Percentiles rank a stretch among this genome's conserved stretches.
These are phyloP conservation scores for Morus bassanus DNA, from an alignment of 2,797 vertebrate genomes.

Conservation along the genomic window DNA sequence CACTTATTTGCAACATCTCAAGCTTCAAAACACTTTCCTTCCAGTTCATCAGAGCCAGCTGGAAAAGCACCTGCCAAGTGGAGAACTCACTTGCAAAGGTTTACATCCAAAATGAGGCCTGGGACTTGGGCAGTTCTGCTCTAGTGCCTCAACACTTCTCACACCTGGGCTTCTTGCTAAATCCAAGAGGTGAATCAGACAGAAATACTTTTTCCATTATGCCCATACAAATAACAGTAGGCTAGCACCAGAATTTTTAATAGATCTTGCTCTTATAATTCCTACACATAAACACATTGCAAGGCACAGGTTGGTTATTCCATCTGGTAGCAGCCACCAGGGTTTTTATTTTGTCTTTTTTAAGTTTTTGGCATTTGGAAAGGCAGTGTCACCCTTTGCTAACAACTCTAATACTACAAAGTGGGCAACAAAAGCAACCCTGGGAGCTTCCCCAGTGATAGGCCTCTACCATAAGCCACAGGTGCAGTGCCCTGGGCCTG, in stretches of 20 bases:
- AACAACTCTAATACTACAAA: neutral
- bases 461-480: neutral
- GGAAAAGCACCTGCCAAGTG: neutral
- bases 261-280: neutral
- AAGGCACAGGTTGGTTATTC: neutral
- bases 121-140: neutral
- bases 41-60: slow-evolving; percentile 4
- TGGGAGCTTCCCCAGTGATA: neutral
- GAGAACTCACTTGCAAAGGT: neutral
- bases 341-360: neutral
- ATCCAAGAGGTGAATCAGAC: neutral
- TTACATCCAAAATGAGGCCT: neutral
- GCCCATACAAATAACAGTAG: neutral
- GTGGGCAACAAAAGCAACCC: neutral
- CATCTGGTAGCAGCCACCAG: neutral
- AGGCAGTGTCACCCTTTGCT: neutral
- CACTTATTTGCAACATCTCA: neutral
- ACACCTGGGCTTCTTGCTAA: neutral
- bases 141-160: neutral
- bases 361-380: neutral
- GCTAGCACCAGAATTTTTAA: neutral
- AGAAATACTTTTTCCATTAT: neutral
- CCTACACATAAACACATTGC: neutral
- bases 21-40: slow-evolving; percentile 4
- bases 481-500: neutral